Conservation (phyloP, 2,888 invertebrate species). For the Lampropteryx suffumata region DNA sequence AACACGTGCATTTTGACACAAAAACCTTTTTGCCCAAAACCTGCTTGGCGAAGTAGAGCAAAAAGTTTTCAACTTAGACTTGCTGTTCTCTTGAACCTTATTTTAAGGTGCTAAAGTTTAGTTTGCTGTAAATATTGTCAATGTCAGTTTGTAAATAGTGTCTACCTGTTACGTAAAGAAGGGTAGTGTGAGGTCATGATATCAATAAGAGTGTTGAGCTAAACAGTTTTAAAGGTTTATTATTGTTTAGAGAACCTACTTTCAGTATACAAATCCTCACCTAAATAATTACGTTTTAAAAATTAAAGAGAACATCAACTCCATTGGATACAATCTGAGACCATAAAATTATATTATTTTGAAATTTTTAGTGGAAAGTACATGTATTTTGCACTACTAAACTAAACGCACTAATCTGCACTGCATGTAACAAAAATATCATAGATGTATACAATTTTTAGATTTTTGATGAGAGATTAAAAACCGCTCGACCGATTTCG, state of each 20-base stretch:
- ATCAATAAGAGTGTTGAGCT: conserved; percentile 41
- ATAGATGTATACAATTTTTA: too few species aligned
- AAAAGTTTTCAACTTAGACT: conserved; percentile 26
- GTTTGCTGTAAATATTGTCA: conserved; percentile 1
- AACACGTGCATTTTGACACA: conserved; percentile 52
- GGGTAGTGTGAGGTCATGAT: conserved; percentile 39
- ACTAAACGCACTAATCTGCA: too few species aligned
- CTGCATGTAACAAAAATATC: too few species aligned
- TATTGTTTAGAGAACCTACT: background rate
- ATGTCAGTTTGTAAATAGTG: conserved; percentile 13
- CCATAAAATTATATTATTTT: too few species aligned
- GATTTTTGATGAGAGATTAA: too few species aligned
- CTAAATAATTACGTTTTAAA: too few species aligned
- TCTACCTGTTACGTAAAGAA: conserved; percentile 59
- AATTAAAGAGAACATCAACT: too few species aligned
- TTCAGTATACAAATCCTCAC: too few species aligned
- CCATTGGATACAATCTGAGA: too few species aligned
- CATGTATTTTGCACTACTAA: too few species aligned
- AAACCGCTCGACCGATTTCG: too few species aligned
- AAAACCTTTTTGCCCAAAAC: conserved; percentile 45
- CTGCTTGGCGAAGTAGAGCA: conserved; percentile 37
- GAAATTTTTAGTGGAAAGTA: too few species aligned
- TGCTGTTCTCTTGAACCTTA: conserved; percentile 10
- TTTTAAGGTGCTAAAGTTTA: background rate
- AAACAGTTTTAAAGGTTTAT: conserved; percentile 34